phyloP scores from a whole-genome alignment of 2,888 invertebrate genomes.

The Asteroscopus sphinx region DNA sequence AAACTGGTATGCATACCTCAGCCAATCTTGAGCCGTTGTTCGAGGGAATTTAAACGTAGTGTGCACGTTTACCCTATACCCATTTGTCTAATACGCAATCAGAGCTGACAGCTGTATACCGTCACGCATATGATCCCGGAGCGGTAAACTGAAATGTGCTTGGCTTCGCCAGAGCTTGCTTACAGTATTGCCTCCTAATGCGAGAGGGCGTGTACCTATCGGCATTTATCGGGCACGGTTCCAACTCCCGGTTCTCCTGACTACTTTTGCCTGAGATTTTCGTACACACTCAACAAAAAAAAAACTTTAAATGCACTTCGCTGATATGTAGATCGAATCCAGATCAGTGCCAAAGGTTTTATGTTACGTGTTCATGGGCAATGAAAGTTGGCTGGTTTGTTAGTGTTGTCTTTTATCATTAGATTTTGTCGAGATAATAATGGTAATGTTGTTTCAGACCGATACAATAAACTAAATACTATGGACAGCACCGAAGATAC shows the following conservation, averaged over 20 bases:
- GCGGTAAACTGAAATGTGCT: conserved; percentile 19
- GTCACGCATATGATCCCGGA: conserved; percentile 5
- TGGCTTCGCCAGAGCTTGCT: conserved; percentile 6
- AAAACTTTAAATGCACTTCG: conserved; percentile 35
- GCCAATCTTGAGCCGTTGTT: background rate
- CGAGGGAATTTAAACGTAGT: background rate
- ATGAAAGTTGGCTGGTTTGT: too few species aligned
- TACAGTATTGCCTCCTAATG: conserved; percentile 20
- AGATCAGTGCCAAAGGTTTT: background rate
- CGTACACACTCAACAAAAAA: conserved; percentile 11
- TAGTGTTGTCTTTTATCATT: too few species aligned
- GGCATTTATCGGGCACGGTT: conserved; percentile 45
- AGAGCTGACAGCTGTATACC: conserved; percentile 14
- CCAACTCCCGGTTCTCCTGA: conserved; percentile 38
- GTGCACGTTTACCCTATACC: conserved; percentile 1
- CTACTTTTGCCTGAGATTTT: conserved; percentile 29
- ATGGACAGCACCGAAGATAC: too few species aligned
- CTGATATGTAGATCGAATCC: conserved; percentile 27
- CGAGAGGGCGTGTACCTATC: conserved; percentile 35
- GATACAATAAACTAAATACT: too few species aligned
- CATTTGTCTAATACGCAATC: conserved; percentile 27
- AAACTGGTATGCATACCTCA: conserved; percentile 2
- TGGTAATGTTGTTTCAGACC: too few species aligned
- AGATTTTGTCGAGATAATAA: too few species aligned
- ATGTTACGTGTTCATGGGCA: background rate